Base-by-base conservation (phyloP, 2,113 vertebrate species). In the Oreochromis tanganicae region DNA sequence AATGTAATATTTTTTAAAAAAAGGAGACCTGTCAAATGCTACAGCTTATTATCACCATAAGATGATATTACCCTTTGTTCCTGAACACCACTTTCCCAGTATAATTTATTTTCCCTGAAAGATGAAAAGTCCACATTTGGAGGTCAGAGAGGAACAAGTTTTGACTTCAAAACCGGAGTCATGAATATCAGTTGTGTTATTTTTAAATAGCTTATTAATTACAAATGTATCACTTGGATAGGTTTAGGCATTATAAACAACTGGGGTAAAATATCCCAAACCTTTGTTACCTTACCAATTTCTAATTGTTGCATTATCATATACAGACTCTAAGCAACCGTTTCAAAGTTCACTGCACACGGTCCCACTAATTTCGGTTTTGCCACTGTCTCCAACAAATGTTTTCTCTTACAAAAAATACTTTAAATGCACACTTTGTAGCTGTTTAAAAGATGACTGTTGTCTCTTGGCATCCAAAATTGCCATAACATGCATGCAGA, bases 331-430 rank as follows among this genome's bases (percentile, higher is more conserved):
- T 46, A 2, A 73, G 21, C 66, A 46, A 73, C 21, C 0, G 1
- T 73, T 73, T 73, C 21, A 73, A 73, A 68, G 63, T 68, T 68
- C 36, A 68, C 36, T 4, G 12, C 63, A 41, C 36, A 68, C 0
- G 0, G 19, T 68, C 36, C 63, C 63, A 41, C 6, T 68, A 68
- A 38, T 21, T 68, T 68, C 0, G 0, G 7, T 14, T 19, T 41
- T 41, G 21, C 38, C 38, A 43, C 66, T 14, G 24, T 43, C 13
- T 27, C 8, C 66, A 73, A 43, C 66, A 43, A 14, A 24, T 43
- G 38, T 71, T 43, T 43, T 43, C 38, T 24, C n/a, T 1, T 24
- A 36, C 32, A 21, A 41, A 68, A 38, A 38, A 21, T 41, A 27
- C 21, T 73, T 73, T 27, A 73, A 73, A 73, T 73, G 21, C 2